Conservation (phyloP, 1,140 invertebrate genomes). For the Drosophila insularis region DNA sequence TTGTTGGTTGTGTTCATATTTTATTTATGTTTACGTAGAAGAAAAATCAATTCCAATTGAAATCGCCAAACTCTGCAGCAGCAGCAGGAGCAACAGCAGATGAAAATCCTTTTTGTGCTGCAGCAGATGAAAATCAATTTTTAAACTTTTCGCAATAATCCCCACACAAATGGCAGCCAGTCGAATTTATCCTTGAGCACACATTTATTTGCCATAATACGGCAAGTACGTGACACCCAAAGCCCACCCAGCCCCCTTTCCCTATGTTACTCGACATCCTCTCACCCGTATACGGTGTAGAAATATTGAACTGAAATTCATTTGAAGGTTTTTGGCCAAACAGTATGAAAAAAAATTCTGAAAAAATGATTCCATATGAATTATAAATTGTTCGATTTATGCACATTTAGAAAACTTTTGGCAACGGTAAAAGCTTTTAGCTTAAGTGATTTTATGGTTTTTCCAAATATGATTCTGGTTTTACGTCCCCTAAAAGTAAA, state of each 20-base stretch:
- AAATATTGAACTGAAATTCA: constrained; percentile 59
- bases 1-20: constrained; percentile 62
- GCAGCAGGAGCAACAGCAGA: constrained; percentile 36
- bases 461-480: constrained; percentile 3
- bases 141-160: constrained; percentile 70
- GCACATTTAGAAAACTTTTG: constrained; percentile 35
- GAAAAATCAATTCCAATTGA: constrained; percentile 75
- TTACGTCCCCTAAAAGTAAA: neutral
- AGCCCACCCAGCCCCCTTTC: neutral
- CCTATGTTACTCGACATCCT: constrained; percentile 3
- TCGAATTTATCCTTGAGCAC: constrained; percentile 48
- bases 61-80: constrained; percentile 26
- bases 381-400: constrained; percentile 77
- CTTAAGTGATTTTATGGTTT: constrained; percentile 73
- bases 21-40: constrained; percentile 75
- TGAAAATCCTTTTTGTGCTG: constrained; percentile 69
- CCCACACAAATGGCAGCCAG: constrained; percentile 35
- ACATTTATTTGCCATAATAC: constrained; percentile 80
- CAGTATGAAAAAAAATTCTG: constrained; percentile 3
- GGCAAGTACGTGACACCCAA: constrained; percentile 59
- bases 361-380: constrained; percentile 72
- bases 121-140: constrained; percentile 77
- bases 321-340: constrained; percentile 34
- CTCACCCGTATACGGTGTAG: neutral
- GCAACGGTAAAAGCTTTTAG: constrained; percentile 56